These are phyloP conservation scores for Linnaemya vulpina DNA, from an alignment of 2,888 invertebrate genomes.

Conservation along the genomic window DNA sequence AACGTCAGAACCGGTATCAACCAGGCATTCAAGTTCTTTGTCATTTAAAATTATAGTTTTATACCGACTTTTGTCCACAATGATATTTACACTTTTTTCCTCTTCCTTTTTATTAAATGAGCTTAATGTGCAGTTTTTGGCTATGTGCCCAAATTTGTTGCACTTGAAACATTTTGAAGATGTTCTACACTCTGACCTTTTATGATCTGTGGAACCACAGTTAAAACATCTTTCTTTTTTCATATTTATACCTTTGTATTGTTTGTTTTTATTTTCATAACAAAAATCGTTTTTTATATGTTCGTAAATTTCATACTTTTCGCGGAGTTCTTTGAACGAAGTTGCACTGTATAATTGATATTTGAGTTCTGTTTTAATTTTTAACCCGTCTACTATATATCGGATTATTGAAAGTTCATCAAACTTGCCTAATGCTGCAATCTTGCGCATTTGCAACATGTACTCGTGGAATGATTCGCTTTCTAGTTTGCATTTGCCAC, in stretches of 20 bases:
- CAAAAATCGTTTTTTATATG: slow-evolving; percentile 17
- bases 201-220: slow-evolving; percentile 39
- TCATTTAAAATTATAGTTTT: background rate
- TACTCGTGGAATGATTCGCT: slow-evolving; percentile 26
- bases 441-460: slow-evolving; percentile 27
- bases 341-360: slow-evolving; percentile 39
- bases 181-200: slow-evolving; percentile 28
- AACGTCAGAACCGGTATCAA: slow-evolving; percentile 41
- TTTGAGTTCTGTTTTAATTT: slow-evolving; percentile 30
- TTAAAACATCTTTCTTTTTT: slow-evolving; percentile 43
- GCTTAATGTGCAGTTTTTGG: background rate
- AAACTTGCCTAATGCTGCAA: slow-evolving; percentile 15
- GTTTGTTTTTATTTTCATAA: slow-evolving; percentile 18
- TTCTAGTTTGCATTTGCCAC: background rate
- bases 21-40: slow-evolving; percentile 32
- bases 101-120: slow-evolving; percentile 14
- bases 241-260: slow-evolving; percentile 3
- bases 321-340: slow-evolving; percentile 29
- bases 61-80: slow-evolving; percentile 9
- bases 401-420: slow-evolving; percentile 18
- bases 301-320: slow-evolving; percentile 34
- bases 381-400: slow-evolving; percentile 29
- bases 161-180: slow-evolving; percentile 27
- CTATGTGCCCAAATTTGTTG: slow-evolving; percentile 10
- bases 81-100: slow-evolving; percentile 6